Conservation (phyloP, 2,888 invertebrate species). For the Tribolium freemani region DNA sequence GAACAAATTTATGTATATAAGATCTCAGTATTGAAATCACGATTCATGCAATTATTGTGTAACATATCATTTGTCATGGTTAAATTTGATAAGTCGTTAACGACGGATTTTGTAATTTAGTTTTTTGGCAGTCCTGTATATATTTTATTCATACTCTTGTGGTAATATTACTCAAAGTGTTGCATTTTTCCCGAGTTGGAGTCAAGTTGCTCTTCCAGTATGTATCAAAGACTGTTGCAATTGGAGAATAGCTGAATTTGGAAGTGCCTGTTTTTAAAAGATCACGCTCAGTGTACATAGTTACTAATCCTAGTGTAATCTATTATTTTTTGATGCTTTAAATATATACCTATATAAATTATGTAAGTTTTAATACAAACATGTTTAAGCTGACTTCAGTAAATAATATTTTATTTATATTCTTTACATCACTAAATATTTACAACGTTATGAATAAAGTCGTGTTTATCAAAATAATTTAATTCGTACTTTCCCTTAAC, state of each 20-base stretch:
- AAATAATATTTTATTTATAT: constrained; percentile 57
- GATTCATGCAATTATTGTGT: constrained; percentile 33
- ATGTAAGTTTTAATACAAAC: constrained; percentile 53
- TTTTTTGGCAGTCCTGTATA: constrained; percentile 38
- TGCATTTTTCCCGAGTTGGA: constrained; percentile 29
- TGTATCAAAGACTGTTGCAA: constrained; percentile 36
- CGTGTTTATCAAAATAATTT: constrained; percentile 48
- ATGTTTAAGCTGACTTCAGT: constrained; percentile 43
- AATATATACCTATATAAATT: constrained; percentile 46
- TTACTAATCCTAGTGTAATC: constrained; percentile 48
- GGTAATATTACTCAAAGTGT: constrained; percentile 30
- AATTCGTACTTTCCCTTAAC: constrained; percentile 33
- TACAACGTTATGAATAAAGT: constrained; percentile 52
- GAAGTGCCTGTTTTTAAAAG: constrained; percentile 54
- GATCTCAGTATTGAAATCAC: constrained; percentile 46
- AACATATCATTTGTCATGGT: constrained; percentile 21
- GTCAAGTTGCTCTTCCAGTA: constrained; percentile 37
- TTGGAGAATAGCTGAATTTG: constrained; percentile 31
- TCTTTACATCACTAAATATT: constrained; percentile 57
- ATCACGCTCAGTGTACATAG: constrained; percentile 51
- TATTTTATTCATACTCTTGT: constrained; percentile 35
- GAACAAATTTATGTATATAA: constrained; percentile 45
- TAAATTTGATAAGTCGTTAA: constrained; percentile 26
- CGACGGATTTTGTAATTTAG: constrained; percentile 31
- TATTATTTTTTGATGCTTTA: constrained; percentile 58